Percentiles rank a stretch among this genome's conserved stretches.
Conservation (phyloP, 1,140 invertebrate genomes). For the Magallana gigas region DNA sequence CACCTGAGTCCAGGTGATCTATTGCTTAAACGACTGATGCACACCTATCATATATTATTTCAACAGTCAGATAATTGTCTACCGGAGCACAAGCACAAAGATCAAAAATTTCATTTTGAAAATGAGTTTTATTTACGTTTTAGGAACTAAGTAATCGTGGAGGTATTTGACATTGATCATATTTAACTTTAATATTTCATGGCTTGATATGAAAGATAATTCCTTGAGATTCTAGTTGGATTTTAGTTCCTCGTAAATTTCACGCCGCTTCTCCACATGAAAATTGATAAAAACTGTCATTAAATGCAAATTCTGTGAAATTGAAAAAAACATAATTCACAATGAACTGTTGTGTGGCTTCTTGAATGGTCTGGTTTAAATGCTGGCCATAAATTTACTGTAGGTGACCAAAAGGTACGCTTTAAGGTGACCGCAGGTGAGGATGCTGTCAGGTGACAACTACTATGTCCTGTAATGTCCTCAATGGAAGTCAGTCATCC, state of each 20-base stretch:
- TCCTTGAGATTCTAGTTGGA: slow-evolving; percentile 27
- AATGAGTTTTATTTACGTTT: slow-evolving; percentile 37
- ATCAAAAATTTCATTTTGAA: slow-evolving; percentile 16
- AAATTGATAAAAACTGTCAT: slow-evolving; percentile 38
- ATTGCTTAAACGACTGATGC: slow-evolving; percentile 22
- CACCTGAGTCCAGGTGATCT: slow-evolving; percentile 21
- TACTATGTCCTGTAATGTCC: neutral
- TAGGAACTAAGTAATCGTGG: slow-evolving; percentile 20
- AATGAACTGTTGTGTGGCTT: slow-evolving; percentile 10
- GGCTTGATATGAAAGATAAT: slow-evolving; percentile 34
- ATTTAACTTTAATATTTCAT: slow-evolving; percentile 37
- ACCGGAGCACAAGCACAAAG: slow-evolving; percentile 3
- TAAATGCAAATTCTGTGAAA: slow-evolving; percentile 38
- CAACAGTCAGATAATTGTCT: slow-evolving; percentile 31
- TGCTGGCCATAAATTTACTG: slow-evolving; percentile 33
- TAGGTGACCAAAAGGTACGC: neutral
- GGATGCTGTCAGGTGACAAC: slow-evolving; percentile 10
- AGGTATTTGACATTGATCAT: slow-evolving; percentile 31
- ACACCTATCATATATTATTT: slow-evolving; percentile 38
- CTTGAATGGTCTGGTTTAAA: slow-evolving; percentile 20
- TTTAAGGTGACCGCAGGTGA: slow-evolving; percentile 12
- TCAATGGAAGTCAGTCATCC: neutral
- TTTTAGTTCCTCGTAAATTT: slow-evolving; percentile 36
- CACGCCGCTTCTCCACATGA: slow-evolving; percentile 20
- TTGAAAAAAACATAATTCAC: slow-evolving; percentile 37